These are phyloP conservation scores for Rana temporaria DNA, from an alignment of 2,113 vertebrate genomes.

Conservation along the genomic window DNA sequence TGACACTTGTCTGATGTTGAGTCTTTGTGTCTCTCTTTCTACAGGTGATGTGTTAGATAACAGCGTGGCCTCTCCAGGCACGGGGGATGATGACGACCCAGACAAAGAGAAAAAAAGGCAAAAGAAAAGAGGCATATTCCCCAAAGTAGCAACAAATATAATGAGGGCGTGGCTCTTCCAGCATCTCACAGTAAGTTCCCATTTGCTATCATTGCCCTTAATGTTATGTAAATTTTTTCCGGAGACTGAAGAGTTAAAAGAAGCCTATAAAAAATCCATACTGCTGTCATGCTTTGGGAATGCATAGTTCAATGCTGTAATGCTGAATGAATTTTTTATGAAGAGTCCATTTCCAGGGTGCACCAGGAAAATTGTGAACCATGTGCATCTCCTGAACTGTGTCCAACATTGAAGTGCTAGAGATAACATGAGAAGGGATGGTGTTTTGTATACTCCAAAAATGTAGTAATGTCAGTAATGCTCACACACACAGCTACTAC, in stretches of 20 bases:
- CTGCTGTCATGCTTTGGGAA: not conserved
- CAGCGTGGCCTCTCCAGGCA: slow-evolving; percentile 98
- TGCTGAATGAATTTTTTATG: slow-evolving; percentile 18
- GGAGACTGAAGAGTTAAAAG: slow-evolving; percentile 2
- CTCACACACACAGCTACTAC: no score
- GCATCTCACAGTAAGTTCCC: slow-evolving; percentile 95
- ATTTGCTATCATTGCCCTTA: not conserved
- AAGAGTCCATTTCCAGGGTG: slow-evolving; percentile 28
- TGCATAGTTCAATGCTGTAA: slow-evolving; percentile 15
- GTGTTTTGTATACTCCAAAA: no score
- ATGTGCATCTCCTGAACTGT: not conserved
- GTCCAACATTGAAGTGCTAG: no score
- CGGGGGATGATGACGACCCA: slow-evolving; percentile 96
- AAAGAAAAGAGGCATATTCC: slow-evolving; percentile 99
- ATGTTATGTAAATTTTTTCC: not conserved
- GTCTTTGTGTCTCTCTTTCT: slow-evolving; percentile 63
- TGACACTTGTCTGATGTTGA: slow-evolving; percentile 1
- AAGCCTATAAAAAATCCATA: slow-evolving; percentile 19
- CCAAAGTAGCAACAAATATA: slow-evolving; percentile 99
- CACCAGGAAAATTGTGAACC: not conserved
- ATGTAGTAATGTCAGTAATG: no score
- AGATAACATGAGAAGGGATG: no score
- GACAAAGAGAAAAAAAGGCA: slow-evolving; percentile 99
- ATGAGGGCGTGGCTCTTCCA: slow-evolving; percentile 99
- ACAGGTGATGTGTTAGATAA: slow-evolving; percentile 98